Evolutionary conservation across 2,113 vertebrate species (phyloP).

Genomic region (Hemicordylus capensis): DNA sequence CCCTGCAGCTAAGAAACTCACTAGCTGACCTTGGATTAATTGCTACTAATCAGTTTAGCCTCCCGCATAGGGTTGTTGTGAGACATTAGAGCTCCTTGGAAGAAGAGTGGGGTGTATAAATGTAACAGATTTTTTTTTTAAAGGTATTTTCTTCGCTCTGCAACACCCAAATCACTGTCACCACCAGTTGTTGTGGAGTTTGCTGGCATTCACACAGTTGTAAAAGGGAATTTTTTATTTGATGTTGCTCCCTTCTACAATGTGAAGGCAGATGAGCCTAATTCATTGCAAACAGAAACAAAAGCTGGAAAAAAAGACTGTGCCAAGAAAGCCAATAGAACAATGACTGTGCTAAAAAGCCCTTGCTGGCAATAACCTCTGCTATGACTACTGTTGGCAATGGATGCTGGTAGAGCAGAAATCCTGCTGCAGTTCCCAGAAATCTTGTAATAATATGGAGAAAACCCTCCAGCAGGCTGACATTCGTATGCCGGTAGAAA

Average conservation of each 20-base stretch:
- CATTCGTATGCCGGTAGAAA: neutral
- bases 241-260: neutral
- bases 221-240: neutral
- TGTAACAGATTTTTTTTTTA: no score
- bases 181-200: neutral
- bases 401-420: neutral
- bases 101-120: no score
- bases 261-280: neutral
- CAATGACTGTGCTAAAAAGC: neutral
- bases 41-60: no score
- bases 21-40: no score
- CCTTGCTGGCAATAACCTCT: neutral
- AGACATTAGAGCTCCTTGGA: no score
- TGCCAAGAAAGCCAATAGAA: neutral
- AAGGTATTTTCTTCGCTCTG: neutral
- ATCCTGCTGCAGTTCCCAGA: constrained; percentile 6
- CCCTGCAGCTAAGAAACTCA: no score
- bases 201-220: neutral
- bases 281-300: neutral
- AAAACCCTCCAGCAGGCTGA: neutral
- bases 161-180: neutral
- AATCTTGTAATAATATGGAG: neutral
- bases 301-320: neutral
- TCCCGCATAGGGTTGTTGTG: no score
- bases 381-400: neutral